A percentile compares a stretch with the other conserved stretches of the same genome.
These are phyloP conservation scores for Cheilosia vulpina DNA, from an alignment of 2,888 invertebrate genomes.

Conservation along the genomic window DNA sequence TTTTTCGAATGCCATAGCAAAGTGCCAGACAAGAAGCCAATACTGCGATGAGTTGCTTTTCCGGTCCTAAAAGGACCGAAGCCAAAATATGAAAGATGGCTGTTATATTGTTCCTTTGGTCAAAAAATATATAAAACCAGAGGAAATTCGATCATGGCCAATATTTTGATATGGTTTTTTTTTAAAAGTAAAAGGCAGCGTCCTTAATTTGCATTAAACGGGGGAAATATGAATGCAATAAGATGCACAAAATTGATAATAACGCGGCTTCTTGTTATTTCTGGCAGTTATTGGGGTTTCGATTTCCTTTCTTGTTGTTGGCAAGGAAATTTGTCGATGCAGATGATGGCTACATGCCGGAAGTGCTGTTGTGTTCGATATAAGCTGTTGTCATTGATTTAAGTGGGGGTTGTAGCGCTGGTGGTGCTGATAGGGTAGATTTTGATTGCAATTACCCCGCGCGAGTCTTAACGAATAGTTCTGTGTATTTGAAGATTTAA, in stretches of 20 bases:
- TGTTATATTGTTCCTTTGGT: conserved; percentile 51
- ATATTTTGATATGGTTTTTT: conserved; percentile 15
- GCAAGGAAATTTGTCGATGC: conserved; percentile 34
- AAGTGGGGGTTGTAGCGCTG: neutral
- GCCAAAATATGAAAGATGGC: conserved; percentile 53
- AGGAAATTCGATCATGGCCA: conserved; percentile 67
- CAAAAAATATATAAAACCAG: conserved; percentile 6
- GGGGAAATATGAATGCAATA: conserved; percentile 61
- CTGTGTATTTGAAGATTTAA: too few relatives aligned
- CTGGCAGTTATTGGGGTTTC: conserved; percentile 45
- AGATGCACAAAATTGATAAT: conserved; percentile 70
- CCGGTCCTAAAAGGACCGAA: conserved; percentile 23
- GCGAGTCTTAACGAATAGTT: too few relatives aligned
- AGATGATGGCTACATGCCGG: conserved; percentile 1
- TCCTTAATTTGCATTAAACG: conserved; percentile 66
- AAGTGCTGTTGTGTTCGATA: conserved; percentile 5
- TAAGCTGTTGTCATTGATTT: conserved; percentile 31
- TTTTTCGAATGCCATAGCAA: conserved; percentile 10
- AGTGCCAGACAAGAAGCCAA: conserved; percentile 13
- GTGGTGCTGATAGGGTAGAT: neutral
- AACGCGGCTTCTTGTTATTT: conserved; percentile 56
- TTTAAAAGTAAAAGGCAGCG: neutral
- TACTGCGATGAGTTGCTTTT: conserved; percentile 8
- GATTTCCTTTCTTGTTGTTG: conserved; percentile 51
- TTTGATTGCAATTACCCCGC: neutral